These are phyloP conservation scores for Irena cyanogastra DNA, from an alignment of 2,113 vertebrate genomes.

Conservation along the genomic window DNA sequence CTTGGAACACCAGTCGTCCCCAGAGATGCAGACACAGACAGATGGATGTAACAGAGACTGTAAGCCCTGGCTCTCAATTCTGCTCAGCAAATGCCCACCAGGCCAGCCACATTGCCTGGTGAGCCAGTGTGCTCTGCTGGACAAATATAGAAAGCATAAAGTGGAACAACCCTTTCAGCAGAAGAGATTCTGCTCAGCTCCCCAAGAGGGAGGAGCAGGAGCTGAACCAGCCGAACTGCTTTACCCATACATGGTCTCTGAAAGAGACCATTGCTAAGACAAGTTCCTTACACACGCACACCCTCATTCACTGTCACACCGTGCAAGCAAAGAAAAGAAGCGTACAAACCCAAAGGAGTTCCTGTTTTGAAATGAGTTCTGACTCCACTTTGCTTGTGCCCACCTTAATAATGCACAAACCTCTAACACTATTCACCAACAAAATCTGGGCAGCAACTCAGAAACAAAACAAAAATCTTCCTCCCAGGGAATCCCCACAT, in stretches of 20 bases:
- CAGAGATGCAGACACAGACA: conserved; percentile 37
- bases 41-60: conserved; percentile 13
- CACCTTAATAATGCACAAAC: background rate
- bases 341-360: background rate
- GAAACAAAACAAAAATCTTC: background rate
- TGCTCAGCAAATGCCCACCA: background rate
- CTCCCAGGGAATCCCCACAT: background rate
- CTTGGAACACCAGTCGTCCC: conserved; percentile 21
- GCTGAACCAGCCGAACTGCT: conserved; percentile 60
- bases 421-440: background rate
- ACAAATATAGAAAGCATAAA: conserved; percentile 74
- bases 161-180: conserved; percentile 53
- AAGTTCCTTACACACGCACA: background rate
- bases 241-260: conserved; percentile 74
- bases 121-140: conserved; percentile 39
- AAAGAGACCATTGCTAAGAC: conserved; percentile 24
- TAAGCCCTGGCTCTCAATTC: conserved; percentile 1
- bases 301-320: background rate
- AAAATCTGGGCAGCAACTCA: background rate
- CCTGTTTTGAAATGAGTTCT: background rate
- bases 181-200: conserved; percentile 52
- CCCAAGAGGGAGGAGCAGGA: conserved; percentile 64
- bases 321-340: background rate
- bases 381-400: background rate
- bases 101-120: background rate